Evolutionary conservation across 2,888 invertebrate genomes (phyloP), one percentile per base, ranked within the genome.

Genomic region (Drosophila melanosoma): DNA sequence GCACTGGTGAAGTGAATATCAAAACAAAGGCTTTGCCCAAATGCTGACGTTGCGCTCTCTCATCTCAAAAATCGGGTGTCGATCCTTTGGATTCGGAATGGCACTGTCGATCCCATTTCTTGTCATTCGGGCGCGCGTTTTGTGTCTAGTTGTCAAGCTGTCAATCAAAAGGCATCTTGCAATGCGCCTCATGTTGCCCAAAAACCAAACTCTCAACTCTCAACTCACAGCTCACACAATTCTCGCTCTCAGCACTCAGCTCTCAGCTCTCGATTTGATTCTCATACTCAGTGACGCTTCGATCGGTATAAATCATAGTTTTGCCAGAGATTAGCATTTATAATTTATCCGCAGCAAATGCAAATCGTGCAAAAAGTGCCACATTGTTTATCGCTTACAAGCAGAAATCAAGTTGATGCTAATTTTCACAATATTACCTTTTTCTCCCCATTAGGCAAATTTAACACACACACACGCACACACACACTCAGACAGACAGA

Each of bases 391-490:
- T 82, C 61, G 81, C 77, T 84, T 88, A 89, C 88, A 83, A 63
- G 89, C 74, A 57, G 51, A 79, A 90, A 90, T 86, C 84, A 85
- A 85, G 90, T 90, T 83, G 75, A 86, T 85, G 85, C 79, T 79
- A 85, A 81, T 82, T 82, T 79, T 52, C 60, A 26, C 42, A 51
- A 74, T 83, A 66, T 78, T 70, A 71, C 80, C 76, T 59, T 63
- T 79, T 74, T 63, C 61, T 42, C 63, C 69, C 77, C 77, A 90
- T 85, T 90, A 86, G 74, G 72, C 81, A 88, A 85, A 85, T 86
- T 63, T 54, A 64, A 67, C 73, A 45, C 23, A 45, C 23, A 15
- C 20, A 7, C 3, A 54, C 51, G 80, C 56, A 54, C 60, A 54
- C 29, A 52, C 32, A 56, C 64, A 35, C 59, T 38, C 38, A 45